phyloP scores from a whole-genome alignment of 2,113 vertebrate species.

The Peromyscus maniculatus region DNA sequence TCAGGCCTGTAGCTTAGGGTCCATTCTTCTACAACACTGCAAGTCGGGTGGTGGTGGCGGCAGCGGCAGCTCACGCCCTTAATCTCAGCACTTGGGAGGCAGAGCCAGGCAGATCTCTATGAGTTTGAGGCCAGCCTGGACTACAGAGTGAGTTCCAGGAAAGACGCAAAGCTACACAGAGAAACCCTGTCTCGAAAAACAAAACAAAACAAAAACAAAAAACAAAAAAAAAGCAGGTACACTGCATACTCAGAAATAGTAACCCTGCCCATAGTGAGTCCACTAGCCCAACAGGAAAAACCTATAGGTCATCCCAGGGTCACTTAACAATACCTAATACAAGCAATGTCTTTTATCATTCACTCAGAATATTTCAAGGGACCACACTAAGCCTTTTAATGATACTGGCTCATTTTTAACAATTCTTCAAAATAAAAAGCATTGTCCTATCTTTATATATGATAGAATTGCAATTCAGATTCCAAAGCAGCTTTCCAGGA shows the following conservation, averaged over 20 bases:
- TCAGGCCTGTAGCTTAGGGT: neutral
- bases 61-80: too few relatives aligned
- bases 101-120: too few relatives aligned
- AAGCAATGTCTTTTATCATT: neutral
- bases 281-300: neutral
- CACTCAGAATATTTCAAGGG: neutral
- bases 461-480: neutral
- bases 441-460: neutral
- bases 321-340: neutral
- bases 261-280: neutral
- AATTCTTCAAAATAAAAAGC: neutral
- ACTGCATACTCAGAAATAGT: neutral
- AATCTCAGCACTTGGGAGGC: too few relatives aligned
- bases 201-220: too few relatives aligned
- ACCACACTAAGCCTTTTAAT: neutral
- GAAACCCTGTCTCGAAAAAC: too few relatives aligned
- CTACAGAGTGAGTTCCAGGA: too few relatives aligned
- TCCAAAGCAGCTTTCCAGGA: neutral
- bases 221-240: too few relatives aligned
- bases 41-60: too few relatives aligned
- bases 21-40: neutral
- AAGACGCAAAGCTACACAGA: too few relatives aligned
- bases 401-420: neutral
- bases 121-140: too few relatives aligned
- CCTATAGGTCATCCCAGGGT: neutral